Base-by-base conservation (phyloP, 2,113 vertebrate species). In the Osmerus mordax region DNA sequence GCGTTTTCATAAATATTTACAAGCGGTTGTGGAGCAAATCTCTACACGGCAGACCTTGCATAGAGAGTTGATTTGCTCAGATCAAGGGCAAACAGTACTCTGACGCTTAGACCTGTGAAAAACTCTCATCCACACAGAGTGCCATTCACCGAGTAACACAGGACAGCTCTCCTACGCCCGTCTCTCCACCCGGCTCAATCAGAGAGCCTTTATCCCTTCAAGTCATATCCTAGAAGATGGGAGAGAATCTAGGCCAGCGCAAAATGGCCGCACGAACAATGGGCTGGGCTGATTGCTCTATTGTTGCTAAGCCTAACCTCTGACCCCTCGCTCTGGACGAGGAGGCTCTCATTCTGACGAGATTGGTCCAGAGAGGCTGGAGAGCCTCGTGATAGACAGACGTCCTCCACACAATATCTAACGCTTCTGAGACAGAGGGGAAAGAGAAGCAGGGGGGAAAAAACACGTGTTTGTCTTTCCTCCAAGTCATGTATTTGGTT, bases 241-340 rank as follows among this genome's bases (percentile, higher is more conserved):
- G 4, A 28, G 51, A 68, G 81, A 83, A 78, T 70, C 76, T 68
- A 70, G 76, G 76, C 86, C 81, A 76, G 74, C 67, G 79, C 84
- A 83, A 86, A 88, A 88, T 87, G 85, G 81, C 82, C 84, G 16
- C 0, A 66, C 82, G 86, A 88, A 89, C 86, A 91, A 89, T 87
- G 78, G 56, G 69, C 72, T 74, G 76, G 71, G 75, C 83, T 89
- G 89, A 91, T 91, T 89, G 86, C 87, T 87, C 86, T 83, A 87
- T 91, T 89, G 88, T 91, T 83, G 84, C 81, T 74, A 77, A 80
- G 78, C 41, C 64, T 82, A 79, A 76, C 86, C 85, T 91, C 75
- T 89, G 88, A 89, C 88, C 87, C 82, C 83, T 87, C 77, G 72
- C 77, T 77, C 85, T 80, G 78, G 83, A 88, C 81, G 73, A 56